Evolutionary conservation across 2,888 invertebrate genomes (phyloP).

Genomic region (Thecocarcelia acutangulata): DNA sequence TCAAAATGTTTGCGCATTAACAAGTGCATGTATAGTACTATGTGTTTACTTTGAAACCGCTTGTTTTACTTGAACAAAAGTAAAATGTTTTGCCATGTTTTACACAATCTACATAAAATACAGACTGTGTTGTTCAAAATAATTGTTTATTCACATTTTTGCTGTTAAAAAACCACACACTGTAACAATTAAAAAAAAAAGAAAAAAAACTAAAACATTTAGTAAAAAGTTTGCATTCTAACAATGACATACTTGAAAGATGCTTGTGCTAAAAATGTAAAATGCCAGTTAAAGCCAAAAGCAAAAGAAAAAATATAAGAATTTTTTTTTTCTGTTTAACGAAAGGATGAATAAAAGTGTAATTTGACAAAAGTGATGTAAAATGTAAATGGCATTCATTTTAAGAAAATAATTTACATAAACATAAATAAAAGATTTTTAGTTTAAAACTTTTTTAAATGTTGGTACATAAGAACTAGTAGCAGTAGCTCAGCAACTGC

Average conservation of each 20-base stretch:
- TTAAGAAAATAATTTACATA: conserved; percentile 40
- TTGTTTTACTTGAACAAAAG: conserved; percentile 14
- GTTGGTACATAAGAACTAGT: background rate
- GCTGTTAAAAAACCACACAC: conserved; percentile 4
- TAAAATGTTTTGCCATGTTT: conserved; percentile 31
- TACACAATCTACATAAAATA: conserved; percentile 13
- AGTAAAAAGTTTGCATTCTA: conserved; percentile 1
- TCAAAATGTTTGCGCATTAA: background rate
- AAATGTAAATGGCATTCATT: conserved; percentile 7
- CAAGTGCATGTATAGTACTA: background rate
- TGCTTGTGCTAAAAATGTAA: conserved; percentile 30
- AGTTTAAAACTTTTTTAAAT: background rate
- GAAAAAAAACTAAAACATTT: conserved; percentile 7
- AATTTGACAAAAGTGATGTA: conserved; percentile 3
- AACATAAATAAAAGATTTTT: conserved; percentile 4
- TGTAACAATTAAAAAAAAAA: conserved; percentile 10
- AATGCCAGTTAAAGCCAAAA: conserved; percentile 23
- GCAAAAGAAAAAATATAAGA: background rate
- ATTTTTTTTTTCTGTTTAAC: background rate
- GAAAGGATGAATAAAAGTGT: background rate
- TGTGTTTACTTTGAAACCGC: background rate
- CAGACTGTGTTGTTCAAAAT: conserved; percentile 34
- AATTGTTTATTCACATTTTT: conserved; percentile 48
- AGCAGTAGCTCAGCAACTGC: background rate
- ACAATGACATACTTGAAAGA: conserved; percentile 32